These are phyloP conservation scores for Linnaemya vulpina DNA, from an alignment of 2,888 invertebrate genomes.

Conservation along the genomic window DNA sequence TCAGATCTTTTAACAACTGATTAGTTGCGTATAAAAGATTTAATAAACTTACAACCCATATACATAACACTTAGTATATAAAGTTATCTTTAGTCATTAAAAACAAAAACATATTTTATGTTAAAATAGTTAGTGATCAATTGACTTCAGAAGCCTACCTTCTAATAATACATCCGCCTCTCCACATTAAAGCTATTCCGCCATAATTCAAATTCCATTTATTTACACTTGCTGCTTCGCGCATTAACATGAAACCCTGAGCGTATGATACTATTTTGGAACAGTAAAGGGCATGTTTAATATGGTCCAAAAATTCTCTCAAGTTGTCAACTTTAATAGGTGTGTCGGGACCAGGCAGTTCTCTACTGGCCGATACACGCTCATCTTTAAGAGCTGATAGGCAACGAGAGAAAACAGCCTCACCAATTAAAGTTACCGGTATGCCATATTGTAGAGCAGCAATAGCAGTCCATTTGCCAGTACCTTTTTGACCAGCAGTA, in stretches of 20 bases:
- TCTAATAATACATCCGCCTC: constrained; percentile 99
- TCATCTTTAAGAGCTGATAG: constrained; percentile 96
- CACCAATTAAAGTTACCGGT: constrained; percentile 98
- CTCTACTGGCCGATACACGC: constrained; percentile 91
- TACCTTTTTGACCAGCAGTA: constrained; percentile 98
- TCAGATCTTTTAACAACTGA: too few relatives aligned
- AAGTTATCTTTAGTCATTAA: too few relatives aligned
- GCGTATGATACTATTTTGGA: constrained; percentile 99
- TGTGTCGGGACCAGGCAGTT: constrained; percentile 87
- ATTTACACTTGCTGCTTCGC: constrained; percentile 95
- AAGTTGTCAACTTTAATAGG: constrained; percentile 88
- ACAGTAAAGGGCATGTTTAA: constrained; percentile 96
- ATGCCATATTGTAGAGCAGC: constrained; percentile 97
- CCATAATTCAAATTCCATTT: constrained; percentile 98
- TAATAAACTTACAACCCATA: too few relatives aligned
- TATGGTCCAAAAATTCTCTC: constrained; percentile 90
- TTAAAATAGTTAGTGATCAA: neutral
- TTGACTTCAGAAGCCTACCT: constrained; percentile 84
- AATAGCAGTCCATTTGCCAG: constrained; percentile 99
- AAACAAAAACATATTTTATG: neutral
- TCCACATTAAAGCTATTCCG: constrained; percentile 99
- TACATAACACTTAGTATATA: too few relatives aligned
- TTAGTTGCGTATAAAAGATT: too few relatives aligned
- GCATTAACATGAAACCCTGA: constrained; percentile 97
- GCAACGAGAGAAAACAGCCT: constrained; percentile 98